Evolutionary conservation across 2,113 vertebrate species (phyloP).

Genomic region (Otus sunia): DNA sequence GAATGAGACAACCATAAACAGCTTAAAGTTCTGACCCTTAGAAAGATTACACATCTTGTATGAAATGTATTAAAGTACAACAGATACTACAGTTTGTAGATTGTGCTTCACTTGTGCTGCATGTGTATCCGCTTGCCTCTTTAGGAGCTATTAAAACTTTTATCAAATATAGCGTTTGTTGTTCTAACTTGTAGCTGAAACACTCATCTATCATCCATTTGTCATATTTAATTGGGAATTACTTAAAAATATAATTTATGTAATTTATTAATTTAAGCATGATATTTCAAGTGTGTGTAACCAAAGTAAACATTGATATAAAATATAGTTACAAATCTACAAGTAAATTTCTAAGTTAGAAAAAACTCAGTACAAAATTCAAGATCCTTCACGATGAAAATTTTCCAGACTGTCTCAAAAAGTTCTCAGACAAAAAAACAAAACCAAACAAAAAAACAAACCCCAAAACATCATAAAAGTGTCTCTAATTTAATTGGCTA

Average conservation of each 20-base stretch:
- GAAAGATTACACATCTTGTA: neutral
- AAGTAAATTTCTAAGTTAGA: slow-evolving; percentile 15
- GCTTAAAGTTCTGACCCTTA: neutral
- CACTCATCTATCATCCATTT: neutral
- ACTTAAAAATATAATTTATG: slow-evolving; percentile 13
- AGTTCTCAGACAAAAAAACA: neutral
- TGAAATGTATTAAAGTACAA: neutral
- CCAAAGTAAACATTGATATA: neutral
- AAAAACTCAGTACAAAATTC: neutral
- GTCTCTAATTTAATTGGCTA: neutral
- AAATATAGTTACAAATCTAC: neutral
- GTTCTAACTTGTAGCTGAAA: slow-evolving; percentile 18
- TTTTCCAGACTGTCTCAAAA: neutral
- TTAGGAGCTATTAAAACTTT: neutral
- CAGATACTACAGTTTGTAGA: neutral
- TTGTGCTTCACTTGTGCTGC: neutral
- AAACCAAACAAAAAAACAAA: neutral
- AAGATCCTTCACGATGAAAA: neutral
- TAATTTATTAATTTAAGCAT: neutral
- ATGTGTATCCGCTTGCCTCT: neutral
- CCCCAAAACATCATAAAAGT: neutral
- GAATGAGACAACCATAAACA: neutral
- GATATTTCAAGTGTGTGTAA: slow-evolving; percentile 1
- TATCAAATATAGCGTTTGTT: neutral
- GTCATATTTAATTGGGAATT: slow-evolving; percentile 38